Evolutionary conservation across 2,797 vertebrate genomes (phyloP).

Genomic region (Acanthis flammea): DNA sequence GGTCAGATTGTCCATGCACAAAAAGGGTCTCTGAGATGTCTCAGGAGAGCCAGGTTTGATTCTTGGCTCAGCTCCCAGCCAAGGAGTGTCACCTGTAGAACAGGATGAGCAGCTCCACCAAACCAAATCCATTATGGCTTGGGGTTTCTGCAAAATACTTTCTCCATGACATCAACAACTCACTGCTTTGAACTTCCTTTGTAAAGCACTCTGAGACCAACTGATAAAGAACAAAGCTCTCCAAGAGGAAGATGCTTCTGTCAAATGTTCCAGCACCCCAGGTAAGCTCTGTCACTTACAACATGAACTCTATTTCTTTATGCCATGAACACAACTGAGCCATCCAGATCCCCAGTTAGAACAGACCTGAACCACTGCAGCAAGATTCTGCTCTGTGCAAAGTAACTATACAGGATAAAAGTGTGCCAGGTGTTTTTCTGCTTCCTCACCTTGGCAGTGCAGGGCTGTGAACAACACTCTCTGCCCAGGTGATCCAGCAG

Average conservation of each 20-base stretch:
- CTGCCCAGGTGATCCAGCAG: background rate
- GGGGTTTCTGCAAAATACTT: constrained; percentile 11
- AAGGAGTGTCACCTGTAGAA: background rate
- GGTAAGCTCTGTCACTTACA: background rate
- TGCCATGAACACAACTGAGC: background rate
- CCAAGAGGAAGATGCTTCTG: background rate
- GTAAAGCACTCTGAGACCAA: background rate
- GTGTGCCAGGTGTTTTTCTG: background rate
- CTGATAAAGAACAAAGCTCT: constrained; percentile 33
- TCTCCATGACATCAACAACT: background rate
- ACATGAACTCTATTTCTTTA: background rate
- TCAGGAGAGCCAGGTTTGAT: background rate
- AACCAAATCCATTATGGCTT: background rate
- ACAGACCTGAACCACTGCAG: background rate
- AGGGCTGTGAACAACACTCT: background rate
- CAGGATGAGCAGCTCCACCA: background rate
- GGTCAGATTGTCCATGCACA: background rate
- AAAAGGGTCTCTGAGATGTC: background rate
- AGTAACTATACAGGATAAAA: background rate
- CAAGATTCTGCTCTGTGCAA: background rate
- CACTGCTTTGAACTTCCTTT: background rate
- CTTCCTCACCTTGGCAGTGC: background rate
- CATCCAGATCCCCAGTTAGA: background rate
- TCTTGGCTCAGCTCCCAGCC: background rate
- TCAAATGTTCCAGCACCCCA: background rate